Evolutionary conservation across 2,113 vertebrate genomes (phyloP).

Genomic region (Morone chrysops): DNA sequence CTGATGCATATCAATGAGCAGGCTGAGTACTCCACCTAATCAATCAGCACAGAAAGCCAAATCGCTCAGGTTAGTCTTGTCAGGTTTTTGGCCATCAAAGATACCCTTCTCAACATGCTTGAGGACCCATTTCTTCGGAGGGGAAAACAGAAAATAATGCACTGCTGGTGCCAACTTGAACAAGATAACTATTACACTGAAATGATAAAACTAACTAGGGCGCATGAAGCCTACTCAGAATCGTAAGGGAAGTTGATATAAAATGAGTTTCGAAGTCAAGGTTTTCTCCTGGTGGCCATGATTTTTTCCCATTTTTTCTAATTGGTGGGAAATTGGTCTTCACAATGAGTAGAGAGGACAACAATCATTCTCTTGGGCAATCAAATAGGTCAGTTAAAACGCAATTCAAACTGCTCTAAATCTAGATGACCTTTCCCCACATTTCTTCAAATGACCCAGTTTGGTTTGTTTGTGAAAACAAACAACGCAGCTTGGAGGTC

Average conservation of each 20-base stretch:
- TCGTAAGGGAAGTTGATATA: not conserved
- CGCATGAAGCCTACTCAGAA: not conserved
- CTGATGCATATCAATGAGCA: slow-evolving; percentile 50
- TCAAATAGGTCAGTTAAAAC: slow-evolving; percentile 26
- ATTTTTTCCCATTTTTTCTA: slow-evolving; percentile 9
- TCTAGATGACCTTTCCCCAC: not conserved
- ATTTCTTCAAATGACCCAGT: slow-evolving; percentile 18
- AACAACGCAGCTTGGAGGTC: slow-evolving; percentile 29
- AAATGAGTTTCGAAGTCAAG: not conserved
- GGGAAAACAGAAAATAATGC: not conserved
- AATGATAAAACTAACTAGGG: not conserved
- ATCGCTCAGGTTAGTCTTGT: slow-evolving; percentile 47
- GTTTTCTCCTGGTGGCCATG: not conserved
- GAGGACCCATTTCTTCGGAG: not conserved
- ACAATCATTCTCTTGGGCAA: slow-evolving; percentile 32
- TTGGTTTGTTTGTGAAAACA: slow-evolving; percentile 46
- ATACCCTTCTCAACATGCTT: not conserved
- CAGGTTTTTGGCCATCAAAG: slow-evolving; percentile 46
- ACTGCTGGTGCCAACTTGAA: not conserved
- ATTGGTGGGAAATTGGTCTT: slow-evolving; percentile 32
- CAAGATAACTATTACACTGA: not conserved
- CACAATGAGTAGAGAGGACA: slow-evolving; percentile 6
- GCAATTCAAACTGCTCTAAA: slow-evolving; percentile 18
- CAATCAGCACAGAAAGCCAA: slow-evolving; percentile 42
- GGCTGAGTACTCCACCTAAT: slow-evolving; percentile 28